phyloP scores from a whole-genome alignment of 2,113 vertebrate species.

The Panthera leo region DNA sequence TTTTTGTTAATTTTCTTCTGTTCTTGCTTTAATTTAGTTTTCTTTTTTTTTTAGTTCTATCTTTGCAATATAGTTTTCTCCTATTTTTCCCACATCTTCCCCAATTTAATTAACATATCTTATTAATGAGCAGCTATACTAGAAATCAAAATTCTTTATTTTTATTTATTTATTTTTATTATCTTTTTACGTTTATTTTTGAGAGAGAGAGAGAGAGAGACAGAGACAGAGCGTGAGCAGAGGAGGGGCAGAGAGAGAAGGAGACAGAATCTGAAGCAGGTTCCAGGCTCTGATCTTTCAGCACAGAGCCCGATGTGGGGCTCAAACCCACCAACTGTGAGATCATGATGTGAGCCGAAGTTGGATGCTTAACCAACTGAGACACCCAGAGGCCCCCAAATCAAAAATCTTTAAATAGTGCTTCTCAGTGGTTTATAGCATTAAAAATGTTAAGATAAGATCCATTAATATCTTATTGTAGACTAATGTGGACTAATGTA shows the following conservation, averaged over 20 bases:
- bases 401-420: not conserved
- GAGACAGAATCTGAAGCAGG: no score
- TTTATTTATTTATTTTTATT: no score
- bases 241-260: no score
- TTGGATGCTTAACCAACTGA: no score
- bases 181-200: no score
- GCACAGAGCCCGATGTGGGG: no score
- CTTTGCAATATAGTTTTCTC: not conserved
- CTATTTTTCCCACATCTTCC: not conserved
- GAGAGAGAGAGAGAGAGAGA: no score
- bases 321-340: no score
- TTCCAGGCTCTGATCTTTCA: no score
- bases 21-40: not conserved
- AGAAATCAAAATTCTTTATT: not conserved
- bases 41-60: not conserved
- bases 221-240: no score
- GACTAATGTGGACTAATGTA: not conserved
- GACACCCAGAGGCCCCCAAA: not conserved
- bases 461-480: not conserved
- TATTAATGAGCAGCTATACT: not conserved
- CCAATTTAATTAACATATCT: not conserved
- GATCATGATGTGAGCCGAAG: no score
- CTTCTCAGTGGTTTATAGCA: not conserved
- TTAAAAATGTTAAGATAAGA: not conserved
- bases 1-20: not conserved